Conservation (phyloP, 2,888 invertebrate species). For the Dasypolia templi region DNA sequence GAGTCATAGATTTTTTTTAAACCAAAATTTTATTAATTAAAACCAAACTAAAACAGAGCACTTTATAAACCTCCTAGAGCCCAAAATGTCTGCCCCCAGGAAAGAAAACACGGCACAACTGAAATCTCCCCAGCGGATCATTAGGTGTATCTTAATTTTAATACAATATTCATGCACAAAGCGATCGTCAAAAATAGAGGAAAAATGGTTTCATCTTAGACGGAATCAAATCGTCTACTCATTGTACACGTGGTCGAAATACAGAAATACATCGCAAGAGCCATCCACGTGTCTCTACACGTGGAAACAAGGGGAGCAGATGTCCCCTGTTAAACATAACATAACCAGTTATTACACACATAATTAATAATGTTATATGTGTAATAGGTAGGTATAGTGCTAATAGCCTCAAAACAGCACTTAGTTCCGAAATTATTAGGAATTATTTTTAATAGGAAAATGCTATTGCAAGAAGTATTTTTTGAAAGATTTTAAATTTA, state of each 20-base stretch:
- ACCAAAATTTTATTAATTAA: not conserved
- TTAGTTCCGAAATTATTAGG: too few relatives aligned
- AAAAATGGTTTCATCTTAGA: not conserved
- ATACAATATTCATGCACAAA: not conserved
- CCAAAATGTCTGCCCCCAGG: not conserved
- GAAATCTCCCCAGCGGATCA: not conserved
- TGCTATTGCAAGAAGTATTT: too few relatives aligned
- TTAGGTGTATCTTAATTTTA: too few relatives aligned
- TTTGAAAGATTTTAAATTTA: too few relatives aligned
- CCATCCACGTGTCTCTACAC: constrained; percentile 34
- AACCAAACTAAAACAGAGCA: not conserved
- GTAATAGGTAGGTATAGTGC: not conserved
- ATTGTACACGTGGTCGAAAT: constrained; percentile 4
- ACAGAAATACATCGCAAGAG: constrained; percentile 18
- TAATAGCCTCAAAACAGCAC: not conserved
- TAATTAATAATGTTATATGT: not conserved
- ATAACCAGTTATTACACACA: not conserved
- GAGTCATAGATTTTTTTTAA: not conserved
- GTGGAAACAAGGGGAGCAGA: not conserved
- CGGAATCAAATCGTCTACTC: constrained; percentile 8
- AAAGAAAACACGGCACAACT: not conserved
- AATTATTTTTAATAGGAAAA: too few relatives aligned
- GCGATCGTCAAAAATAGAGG: not conserved
- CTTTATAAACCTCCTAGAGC: not conserved
- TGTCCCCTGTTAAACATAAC: constrained; percentile 8